These are phyloP conservation scores for Murina feae DNA, from an alignment of 2,113 vertebrate species.

Conservation along the genomic window DNA sequence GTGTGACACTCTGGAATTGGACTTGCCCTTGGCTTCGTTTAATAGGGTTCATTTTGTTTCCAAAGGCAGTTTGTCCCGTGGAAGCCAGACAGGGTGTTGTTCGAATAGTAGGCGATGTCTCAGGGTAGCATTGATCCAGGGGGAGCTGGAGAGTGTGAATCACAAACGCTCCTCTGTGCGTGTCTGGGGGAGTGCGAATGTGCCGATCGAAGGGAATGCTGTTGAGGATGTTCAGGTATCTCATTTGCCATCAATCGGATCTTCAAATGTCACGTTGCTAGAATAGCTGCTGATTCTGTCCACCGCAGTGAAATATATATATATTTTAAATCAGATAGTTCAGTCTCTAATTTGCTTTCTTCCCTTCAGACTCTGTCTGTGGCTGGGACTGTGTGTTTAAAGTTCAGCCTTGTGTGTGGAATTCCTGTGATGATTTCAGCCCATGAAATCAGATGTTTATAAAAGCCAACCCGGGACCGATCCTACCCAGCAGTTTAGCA, in stretches of 20 bases:
- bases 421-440: slow-evolving; percentile 61
- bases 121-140: slow-evolving; percentile 34
- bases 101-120: slow-evolving; percentile 60
- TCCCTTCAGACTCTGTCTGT: slow-evolving; percentile 31
- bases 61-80: slow-evolving; percentile 36
- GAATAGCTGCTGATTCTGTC: slow-evolving; percentile 3
- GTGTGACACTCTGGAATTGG: background rate
- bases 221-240: slow-evolving; percentile 30
- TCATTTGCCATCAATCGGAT: slow-evolving; percentile 13
- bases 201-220: slow-evolving; percentile 45
- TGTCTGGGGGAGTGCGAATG: slow-evolving; percentile 14
- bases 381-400: slow-evolving; percentile 54
- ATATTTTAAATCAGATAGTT: slow-evolving; percentile 32
- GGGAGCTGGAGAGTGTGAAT: slow-evolving; percentile 53
- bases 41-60: slow-evolving; percentile 34
- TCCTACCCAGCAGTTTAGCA: slow-evolving; percentile 56
- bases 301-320: background rate
- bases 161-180: slow-evolving; percentile 46
- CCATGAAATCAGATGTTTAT: slow-evolving; percentile 66
- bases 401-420: slow-evolving; percentile 60
- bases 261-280: slow-evolving; percentile 35
- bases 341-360: slow-evolving; percentile 6
- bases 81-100: slow-evolving; percentile 58
- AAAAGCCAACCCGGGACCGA: slow-evolving; percentile 64
- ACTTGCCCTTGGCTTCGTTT: background rate